Evolutionary conservation across 2,888 invertebrate species (phyloP).

Genomic region (Cantharis nigra): DNA sequence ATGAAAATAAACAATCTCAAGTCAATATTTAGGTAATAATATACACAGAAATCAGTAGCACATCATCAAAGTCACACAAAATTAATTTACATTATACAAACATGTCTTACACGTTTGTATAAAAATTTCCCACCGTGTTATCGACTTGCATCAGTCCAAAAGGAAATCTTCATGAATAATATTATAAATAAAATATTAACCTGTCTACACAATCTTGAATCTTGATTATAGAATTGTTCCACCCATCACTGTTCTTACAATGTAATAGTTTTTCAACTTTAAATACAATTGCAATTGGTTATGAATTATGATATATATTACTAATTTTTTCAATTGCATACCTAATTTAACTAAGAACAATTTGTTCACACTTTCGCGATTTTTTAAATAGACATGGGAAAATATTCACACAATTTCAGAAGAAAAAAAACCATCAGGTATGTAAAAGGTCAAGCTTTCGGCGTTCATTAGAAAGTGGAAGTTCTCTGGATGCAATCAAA

Average conservation of each 20-base stretch:
- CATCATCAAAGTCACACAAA: not conserved
- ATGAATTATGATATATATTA: not conserved
- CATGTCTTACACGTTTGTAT: not conserved
- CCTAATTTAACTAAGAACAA: not conserved
- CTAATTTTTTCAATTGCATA: not conserved
- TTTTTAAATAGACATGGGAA: not conserved
- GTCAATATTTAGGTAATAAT: not conserved
- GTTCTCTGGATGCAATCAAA: not conserved
- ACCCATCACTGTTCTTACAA: not conserved
- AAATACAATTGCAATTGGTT: not conserved
- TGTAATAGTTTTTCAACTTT: not conserved
- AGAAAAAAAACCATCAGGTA: not conserved
- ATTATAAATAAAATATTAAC: not conserved
- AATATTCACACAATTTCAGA: not conserved
- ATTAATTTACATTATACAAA: not conserved
- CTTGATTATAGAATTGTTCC: not conserved
- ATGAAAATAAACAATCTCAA: not conserved
- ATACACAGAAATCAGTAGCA: not conserved
- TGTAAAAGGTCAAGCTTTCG: not conserved
- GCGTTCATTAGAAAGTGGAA: not conserved
- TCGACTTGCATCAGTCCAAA: not conserved
- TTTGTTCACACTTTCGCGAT: not conserved
- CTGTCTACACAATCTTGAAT: not conserved
- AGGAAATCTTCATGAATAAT: not conserved
- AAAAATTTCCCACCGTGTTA: not conserved